Evolutionary conservation across 1,140 invertebrate genomes (phyloP), one percentile per base, ranked within the genome.

Genomic region (Atopsyche davidsoni): DNA sequence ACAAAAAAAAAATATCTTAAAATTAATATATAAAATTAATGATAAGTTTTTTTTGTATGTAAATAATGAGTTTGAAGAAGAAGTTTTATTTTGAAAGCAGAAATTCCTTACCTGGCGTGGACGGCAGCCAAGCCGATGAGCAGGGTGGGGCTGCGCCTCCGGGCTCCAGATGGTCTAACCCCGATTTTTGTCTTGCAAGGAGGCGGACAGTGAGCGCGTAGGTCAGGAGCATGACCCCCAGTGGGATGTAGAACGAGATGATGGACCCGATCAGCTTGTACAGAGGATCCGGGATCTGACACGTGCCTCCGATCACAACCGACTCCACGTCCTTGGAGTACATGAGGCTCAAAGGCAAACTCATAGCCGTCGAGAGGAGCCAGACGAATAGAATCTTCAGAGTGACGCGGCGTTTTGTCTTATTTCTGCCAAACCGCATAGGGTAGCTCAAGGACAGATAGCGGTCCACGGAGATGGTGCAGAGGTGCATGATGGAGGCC

Each of bases 401-500:
- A 0, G 82, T 82, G n/a, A 94, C 89, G 52, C 90, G 73, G 44
- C 82, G 76, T 32, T 86, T 80, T 2, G 90, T 92, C 63, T 93
- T 94, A 66, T 93, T 91, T 35, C 90, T 77, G 10, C 90, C 91
- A 60, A 92, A 93, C 61, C 85, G 81, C 85, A 92, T 90, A 0
- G 89, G 89, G 64, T 89, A 91, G 7, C 87, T 78, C 14, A 93
- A 75, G 13, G 86, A 89, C 4, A 92, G 76, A 66, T 88, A 90
- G 59, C 92, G 81, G 72, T 96, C 93, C 56, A 96, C 87, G 59
- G 88, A 91, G 64, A 97, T 96, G 43, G 92, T 96, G 69, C 92
- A 95, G 17, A 97, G 76, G 70, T 97, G 93, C 82, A 96, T 89
- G 62, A 96, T 95, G 43, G 90, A 94, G 0, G 92, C 92, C 1